Conservation (phyloP, 2,113 vertebrate genomes). For the Cranoglanis bouderius region DNA sequence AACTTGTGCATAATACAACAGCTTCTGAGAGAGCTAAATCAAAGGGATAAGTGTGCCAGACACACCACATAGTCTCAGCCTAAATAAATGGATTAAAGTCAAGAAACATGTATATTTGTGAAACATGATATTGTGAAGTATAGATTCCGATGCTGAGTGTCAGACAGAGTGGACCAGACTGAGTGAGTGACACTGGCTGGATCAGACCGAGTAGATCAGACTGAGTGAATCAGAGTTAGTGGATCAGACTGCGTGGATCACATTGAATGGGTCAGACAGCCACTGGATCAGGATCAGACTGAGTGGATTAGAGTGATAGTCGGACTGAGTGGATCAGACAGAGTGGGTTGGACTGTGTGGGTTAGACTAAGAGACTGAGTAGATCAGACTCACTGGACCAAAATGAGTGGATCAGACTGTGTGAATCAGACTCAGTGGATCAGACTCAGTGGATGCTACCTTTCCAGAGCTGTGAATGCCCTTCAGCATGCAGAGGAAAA, state of each 20-base stretch:
- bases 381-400: background rate
- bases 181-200: too few species aligned
- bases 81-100: background rate
- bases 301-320: too few species aligned
- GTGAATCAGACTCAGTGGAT: background rate
- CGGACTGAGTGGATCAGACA: too few species aligned
- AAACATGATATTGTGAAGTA: background rate
- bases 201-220: too few species aligned
- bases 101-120: background rate
- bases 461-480: constrained; percentile 83
- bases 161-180: too few species aligned
- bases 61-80: background rate
- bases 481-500: constrained; percentile 80
- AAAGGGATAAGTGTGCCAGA: background rate
- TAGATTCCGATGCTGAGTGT: too few species aligned
- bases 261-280: background rate
- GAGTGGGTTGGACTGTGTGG: background rate
- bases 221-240: too few species aligned
- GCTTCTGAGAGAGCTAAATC: background rate
- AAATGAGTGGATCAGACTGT: background rate
- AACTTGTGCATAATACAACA: background rate
- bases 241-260: too few species aligned
- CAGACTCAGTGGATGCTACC: constrained; percentile 59
- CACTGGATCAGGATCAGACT: background rate
- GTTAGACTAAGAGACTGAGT: background rate